These are phyloP conservation scores for Gymnosoma rotundatum DNA, from an alignment of 2,888 invertebrate genomes.

Conservation along the genomic window DNA sequence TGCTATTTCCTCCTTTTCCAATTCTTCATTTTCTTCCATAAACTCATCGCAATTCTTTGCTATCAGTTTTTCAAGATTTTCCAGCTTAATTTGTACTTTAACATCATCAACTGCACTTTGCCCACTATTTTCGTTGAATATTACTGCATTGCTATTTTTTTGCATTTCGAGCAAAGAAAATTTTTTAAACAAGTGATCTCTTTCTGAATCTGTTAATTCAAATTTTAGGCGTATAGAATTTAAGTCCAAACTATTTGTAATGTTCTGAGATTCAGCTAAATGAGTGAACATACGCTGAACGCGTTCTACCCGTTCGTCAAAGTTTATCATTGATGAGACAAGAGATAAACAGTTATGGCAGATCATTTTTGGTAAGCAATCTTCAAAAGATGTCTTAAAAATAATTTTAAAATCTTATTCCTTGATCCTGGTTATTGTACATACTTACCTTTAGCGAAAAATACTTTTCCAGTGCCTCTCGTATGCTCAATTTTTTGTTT, in stretches of 20 bases:
- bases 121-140: slow-evolving; percentile 35
- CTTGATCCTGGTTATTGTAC: background rate
- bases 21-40: slow-evolving; percentile 50
- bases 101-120: background rate
- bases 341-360: slow-evolving; percentile 77
- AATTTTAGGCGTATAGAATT: slow-evolving; percentile 70
- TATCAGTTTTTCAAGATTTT: slow-evolving; percentile 35
- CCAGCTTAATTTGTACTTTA: slow-evolving; percentile 68
- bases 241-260: slow-evolving; percentile 34
- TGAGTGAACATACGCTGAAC: slow-evolving; percentile 78
- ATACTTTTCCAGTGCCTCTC: slow-evolving; percentile 77
- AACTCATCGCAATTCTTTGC: slow-evolving; percentile 11
- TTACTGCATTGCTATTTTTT: slow-evolving; percentile 72
- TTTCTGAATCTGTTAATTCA: slow-evolving; percentile 72
- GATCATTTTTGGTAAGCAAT: slow-evolving; percentile 76
- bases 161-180: slow-evolving; percentile 71
- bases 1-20: slow-evolving; percentile 54
- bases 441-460: slow-evolving; percentile 77
- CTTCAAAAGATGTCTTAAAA: slow-evolving; percentile 75
- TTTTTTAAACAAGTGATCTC: slow-evolving; percentile 54
- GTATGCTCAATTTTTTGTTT: slow-evolving; percentile 71
- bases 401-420: background rate
- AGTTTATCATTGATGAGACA: slow-evolving; percentile 76
- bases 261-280: slow-evolving; percentile 68
- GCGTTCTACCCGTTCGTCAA: slow-evolving; percentile 77